Conservation (phyloP, 2,113 vertebrate genomes). For the Onychorhynchus coronatus region DNA sequence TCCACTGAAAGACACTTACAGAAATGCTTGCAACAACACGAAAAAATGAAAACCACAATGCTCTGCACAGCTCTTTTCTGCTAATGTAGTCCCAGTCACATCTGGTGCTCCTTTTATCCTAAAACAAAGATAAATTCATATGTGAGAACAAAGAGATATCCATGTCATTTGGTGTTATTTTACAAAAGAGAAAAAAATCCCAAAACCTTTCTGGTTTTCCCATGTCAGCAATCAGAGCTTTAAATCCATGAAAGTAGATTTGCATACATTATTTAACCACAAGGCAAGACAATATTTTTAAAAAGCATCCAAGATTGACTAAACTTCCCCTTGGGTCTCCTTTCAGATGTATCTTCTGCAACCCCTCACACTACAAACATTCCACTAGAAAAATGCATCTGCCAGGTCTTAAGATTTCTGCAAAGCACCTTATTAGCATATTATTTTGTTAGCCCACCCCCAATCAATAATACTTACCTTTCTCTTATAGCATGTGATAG, state of each 20-base stretch:
- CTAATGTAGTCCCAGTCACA: slow-evolving; percentile 32
- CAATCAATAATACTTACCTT: slow-evolving; percentile 70
- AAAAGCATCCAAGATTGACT: slow-evolving; percentile 54
- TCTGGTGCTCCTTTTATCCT: slow-evolving; percentile 56
- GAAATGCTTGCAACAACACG: slow-evolving; percentile 17
- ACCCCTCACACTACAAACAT: slow-evolving; percentile 27
- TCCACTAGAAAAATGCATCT: slow-evolving; percentile 36
- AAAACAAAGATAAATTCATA: slow-evolving; percentile 61
- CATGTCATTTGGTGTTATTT: slow-evolving; percentile 63
- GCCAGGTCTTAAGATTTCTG: slow-evolving; percentile 31
- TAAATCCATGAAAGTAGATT: slow-evolving; percentile 67
- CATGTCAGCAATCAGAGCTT: slow-evolving; percentile 62
- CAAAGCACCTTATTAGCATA: slow-evolving; percentile 50
- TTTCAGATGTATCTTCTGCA: slow-evolving; percentile 46
- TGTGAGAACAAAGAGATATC: slow-evolving; percentile 56
- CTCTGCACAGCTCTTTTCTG: slow-evolving; percentile 21
- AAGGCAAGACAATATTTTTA: slow-evolving; percentile 59
- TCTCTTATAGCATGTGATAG: slow-evolving; percentile 39
- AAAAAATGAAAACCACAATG: slow-evolving; percentile 37
- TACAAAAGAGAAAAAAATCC: slow-evolving; percentile 23
- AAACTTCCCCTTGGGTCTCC: slow-evolving; percentile 47
- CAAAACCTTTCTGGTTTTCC: slow-evolving; percentile 37
- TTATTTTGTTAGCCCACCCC: slow-evolving; percentile 57
- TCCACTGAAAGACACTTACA: background rate
- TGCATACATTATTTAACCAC: slow-evolving; percentile 69